Base-by-base conservation (phyloP, 1,140 invertebrate species). In the Samia ricini region DNA sequence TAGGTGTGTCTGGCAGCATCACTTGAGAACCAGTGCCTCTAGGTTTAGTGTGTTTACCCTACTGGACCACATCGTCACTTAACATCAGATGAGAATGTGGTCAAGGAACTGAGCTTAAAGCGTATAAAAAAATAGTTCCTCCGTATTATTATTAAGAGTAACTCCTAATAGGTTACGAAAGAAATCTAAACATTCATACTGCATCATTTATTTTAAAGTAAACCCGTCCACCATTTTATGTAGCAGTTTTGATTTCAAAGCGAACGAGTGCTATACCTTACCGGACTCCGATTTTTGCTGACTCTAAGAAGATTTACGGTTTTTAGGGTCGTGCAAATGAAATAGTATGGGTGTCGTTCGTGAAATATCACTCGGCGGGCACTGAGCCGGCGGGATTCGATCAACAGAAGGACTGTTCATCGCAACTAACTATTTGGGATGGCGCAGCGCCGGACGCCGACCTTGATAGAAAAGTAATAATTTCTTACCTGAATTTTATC, bases 291-390 rank as follows among this genome's bases (percentile, higher is more conserved):
- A 59, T 49, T 24, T 59, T 49, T 48, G 42, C 42, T 50, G 48
- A 59, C 29, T 42, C 23, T 26, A 60, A 67, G 50, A 63, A 52
- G 56, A 63, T 63, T 63, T 56, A 58, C 42, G 22, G 19, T 33
- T 68, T 67, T 19, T 91, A 94, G 83, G 95, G 95, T 15, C 93
- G 94, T 50, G 88, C 92, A 15, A 93, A 94, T 63, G 95, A 96
- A 85, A 94, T 95, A 54, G 94, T 97, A 18, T 97, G 95, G 96
- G 92, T 96, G 62, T 95, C 95, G 1, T 96, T 97, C 72, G 93
- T 96, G 75, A 96, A 96, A 81, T 96, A 96, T 74, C 94, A 96
- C 81, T 93, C 94, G 2, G 93, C 93, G 4, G 92, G 91, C 21
- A 92, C 92, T 0, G 94, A 95, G 69, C 90, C 93, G 0, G 91